Evolutionary conservation across 2,888 invertebrate species (phyloP).

Genomic region (Polia nebulosa): DNA sequence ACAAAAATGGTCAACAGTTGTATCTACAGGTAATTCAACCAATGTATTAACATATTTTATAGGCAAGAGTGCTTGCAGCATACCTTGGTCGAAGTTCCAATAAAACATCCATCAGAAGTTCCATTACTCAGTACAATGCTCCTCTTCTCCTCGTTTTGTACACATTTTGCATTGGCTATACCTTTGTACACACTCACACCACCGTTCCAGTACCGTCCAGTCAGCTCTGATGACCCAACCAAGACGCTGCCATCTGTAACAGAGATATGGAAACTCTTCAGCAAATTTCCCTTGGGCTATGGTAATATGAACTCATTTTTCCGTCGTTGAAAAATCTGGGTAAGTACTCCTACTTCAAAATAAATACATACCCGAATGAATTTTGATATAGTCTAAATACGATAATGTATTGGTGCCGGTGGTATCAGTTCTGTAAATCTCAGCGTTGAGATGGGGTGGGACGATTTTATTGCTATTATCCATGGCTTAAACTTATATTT

Average conservation of each 20-base stretch:
- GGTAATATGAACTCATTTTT: background rate
- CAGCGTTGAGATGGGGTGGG: constrained; percentile 88
- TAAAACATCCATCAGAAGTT: constrained; percentile 86
- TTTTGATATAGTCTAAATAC: constrained; percentile 82
- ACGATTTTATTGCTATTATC: constrained; percentile 82
- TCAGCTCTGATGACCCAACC: constrained; percentile 86
- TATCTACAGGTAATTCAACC: background rate
- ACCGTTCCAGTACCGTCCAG: constrained; percentile 88
- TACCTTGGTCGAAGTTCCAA: constrained; percentile 82
- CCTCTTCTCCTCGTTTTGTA: constrained; percentile 71
- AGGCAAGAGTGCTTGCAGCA: background rate
- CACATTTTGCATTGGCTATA: constrained; percentile 71
- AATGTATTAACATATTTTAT: background rate
- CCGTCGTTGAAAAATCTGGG: too few species aligned
- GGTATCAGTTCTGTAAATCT: constrained; percentile 85
- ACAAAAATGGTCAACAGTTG: background rate
- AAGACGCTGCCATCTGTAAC: constrained; percentile 84
- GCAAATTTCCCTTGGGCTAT: background rate
- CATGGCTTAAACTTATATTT: constrained; percentile 67
- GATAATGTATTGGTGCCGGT: constrained; percentile 80
- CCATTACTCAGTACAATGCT: constrained; percentile 80
- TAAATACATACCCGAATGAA: constrained; percentile 77
- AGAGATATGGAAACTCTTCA: background rate
- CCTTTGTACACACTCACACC: constrained; percentile 79
- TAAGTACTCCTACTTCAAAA: too few species aligned